These are phyloP conservation scores for Cassiopea xamachana DNA, from an alignment of 30 jellyfish, hydroid and myxozoan species.

Conservation along the genomic window DNA sequence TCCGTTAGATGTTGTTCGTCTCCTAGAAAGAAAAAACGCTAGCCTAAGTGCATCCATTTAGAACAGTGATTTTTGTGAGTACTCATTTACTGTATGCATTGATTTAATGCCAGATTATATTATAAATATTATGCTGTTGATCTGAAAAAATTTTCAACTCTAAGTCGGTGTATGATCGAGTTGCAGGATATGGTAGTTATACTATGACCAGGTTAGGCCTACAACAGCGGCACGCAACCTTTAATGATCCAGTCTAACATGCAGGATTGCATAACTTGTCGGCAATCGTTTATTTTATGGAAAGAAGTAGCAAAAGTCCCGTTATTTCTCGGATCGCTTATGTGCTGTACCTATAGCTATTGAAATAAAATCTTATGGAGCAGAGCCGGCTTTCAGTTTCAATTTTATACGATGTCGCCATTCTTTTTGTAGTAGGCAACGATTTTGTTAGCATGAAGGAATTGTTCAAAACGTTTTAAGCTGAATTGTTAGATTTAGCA, in stretches of 20 bases:
- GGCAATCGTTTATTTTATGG: neutral
- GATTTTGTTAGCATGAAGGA: neutral
- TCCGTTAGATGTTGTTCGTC: conserved; percentile 63
- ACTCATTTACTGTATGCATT: neutral
- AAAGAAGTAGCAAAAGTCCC: neutral
- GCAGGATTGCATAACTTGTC: neutral
- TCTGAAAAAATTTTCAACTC: neutral
- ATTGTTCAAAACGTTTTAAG: neutral
- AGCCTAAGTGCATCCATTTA: neutral
- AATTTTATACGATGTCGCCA: too few species aligned
- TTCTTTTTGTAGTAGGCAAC: too few species aligned
- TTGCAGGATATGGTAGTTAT: neutral
- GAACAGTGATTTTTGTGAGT: conserved; percentile 17
- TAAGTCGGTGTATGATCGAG: neutral
- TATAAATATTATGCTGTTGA: neutral
- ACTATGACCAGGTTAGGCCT: neutral
- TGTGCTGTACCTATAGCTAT: neutral
- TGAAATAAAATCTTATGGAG: neutral
- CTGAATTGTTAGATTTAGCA: neutral
- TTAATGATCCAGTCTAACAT: neutral
- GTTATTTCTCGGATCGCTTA: neutral
- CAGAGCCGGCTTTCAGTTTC: neutral
- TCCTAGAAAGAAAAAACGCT: neutral
- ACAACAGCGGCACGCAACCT: neutral
- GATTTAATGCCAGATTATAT: neutral